phyloP scores from a whole-genome alignment of 2,888 invertebrate species.

The Acleris literana region DNA sequence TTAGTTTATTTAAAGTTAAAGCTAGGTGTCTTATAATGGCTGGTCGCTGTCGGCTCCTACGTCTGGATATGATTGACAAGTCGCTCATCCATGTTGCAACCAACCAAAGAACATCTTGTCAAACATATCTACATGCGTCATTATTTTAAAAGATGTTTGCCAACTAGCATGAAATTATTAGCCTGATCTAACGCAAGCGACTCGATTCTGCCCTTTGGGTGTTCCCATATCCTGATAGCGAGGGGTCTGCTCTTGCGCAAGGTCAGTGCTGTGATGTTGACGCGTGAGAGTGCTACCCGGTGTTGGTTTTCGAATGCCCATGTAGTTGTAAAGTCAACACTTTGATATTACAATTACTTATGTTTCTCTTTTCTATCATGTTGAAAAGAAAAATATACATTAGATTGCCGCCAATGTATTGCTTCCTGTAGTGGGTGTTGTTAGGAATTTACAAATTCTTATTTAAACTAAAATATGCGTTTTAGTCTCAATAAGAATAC shows the following conservation, averaged over 20 bases:
- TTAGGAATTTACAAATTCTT: conserved; percentile 10
- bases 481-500: conserved; percentile 3
- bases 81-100: background rate
- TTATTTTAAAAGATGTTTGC: conserved; percentile 16
- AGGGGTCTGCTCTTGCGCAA: conserved; percentile 13
- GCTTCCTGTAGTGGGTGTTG: conserved; percentile 26
- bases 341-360: background rate
- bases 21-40: too few relatives aligned
- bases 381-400: conserved; percentile 6
- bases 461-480: conserved; percentile 2
- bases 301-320: conserved; percentile 38
- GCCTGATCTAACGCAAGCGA: conserved; percentile 27
- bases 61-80: too few relatives aligned
- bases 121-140: conserved; percentile 22
- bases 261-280: conserved; percentile 18
- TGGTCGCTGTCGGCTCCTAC: too few relatives aligned
- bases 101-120: background rate
- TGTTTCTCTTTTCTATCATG: conserved; percentile 1
- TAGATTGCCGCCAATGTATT: conserved; percentile 8
- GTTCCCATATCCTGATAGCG: background rate
- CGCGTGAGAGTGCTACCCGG: conserved; percentile 30
- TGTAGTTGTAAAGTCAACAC: background rate
- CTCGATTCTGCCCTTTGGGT: background rate
- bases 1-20: too few relatives aligned
- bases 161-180: conserved; percentile 38